Conservation (phyloP, 1,140 invertebrate genomes). For the Rhopalosiphum maidis region DNA sequence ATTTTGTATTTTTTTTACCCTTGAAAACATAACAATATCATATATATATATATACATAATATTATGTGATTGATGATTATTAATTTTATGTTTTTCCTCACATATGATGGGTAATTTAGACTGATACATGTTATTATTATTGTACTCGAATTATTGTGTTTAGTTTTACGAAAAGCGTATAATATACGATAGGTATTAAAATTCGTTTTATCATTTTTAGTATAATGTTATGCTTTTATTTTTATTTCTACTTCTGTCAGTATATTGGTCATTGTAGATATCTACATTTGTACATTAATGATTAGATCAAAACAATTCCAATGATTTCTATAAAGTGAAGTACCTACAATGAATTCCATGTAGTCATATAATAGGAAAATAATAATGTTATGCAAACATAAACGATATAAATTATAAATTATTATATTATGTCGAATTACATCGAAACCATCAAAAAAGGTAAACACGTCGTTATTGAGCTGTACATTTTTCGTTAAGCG, state of each 20-base stretch:
- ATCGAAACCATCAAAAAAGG: not conserved
- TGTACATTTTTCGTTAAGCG: not conserved
- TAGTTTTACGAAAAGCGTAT: not conserved
- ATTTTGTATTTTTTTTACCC: not conserved
- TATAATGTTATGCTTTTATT: not conserved
- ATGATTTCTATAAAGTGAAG: not conserved
- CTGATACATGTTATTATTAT: constrained; percentile 26
- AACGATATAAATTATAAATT: not conserved
- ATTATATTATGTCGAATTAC: not conserved
- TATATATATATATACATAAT: not conserved
- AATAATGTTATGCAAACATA: not conserved
- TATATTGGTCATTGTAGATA: not conserved
- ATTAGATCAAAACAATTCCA: not conserved
- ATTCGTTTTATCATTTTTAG: constrained; percentile 23
- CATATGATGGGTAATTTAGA: constrained; percentile 16
- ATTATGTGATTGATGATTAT: not conserved
- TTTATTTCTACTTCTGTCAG: not conserved
- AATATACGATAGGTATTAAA: not conserved
- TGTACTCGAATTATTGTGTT: constrained; percentile 20
- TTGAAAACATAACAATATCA: not conserved
- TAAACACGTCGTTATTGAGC: not conserved
- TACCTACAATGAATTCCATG: not conserved
- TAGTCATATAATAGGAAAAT: not conserved
- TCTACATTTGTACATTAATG: not conserved
- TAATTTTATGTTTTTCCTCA: constrained; percentile 21